Evolutionary conservation across 2,113 vertebrate genomes (phyloP), one percentile per base, ranked within the genome.

Genomic region (Strix aluco): DNA sequence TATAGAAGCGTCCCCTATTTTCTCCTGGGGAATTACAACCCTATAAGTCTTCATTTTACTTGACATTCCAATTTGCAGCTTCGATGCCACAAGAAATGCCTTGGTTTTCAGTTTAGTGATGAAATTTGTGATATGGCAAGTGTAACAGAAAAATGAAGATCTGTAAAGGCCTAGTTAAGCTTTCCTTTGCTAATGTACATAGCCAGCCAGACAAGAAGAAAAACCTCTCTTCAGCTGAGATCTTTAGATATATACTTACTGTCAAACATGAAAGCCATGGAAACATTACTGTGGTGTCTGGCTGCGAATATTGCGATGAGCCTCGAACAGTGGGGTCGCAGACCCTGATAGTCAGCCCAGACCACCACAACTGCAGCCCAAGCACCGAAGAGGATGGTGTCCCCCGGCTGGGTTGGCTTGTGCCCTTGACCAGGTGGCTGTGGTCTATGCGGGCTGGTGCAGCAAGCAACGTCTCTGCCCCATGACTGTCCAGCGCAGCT

Each of bases 31-130:
- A 95, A 95, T 95, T 95, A 91, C 74, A 94, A n/a, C 58, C 86
- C 81, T 73, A 74, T 96, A 96, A 94, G 86, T 97, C 96, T 97
- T 97, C 81, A 95, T 97, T 97, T 95, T 91, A 81, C 84, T 92
- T 94, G 96, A 96, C 95, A 92, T 95, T 97, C 95, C 95, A 97
- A 97, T 97, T 97, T 97, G 94, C 92, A 96, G 96, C 96, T 95
- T 96, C 58, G 16, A 87, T 91, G 92, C 95, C 94, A 92, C 92
- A 87, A 97, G 94, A 94, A 96, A 94, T 82, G 89, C 86, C 84
- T 91, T 55, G 58, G 86, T 86, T 95, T 95, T 95, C 58, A 70
- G 78, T 87, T 96, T 95, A 94, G 81, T 51, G 62, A 95, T 92
- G 89, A 62, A 97, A 85, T 58, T 92, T 81, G 73, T 92, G 96